Base-by-base conservation (phyloP, 1,140 invertebrate genomes). In the Dinoponera quadriceps region DNA sequence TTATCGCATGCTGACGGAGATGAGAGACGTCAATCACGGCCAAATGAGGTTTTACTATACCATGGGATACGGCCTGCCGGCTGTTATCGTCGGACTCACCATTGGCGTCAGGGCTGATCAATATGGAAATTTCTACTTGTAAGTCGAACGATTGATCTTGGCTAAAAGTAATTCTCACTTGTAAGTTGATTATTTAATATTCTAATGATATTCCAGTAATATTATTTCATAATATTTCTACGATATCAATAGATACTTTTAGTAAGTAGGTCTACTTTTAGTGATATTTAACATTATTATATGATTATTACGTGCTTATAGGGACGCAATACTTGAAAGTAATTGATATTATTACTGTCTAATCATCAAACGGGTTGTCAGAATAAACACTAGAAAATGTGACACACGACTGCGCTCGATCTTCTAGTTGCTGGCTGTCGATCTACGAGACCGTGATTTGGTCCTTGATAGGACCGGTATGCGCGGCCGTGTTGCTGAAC, bases 11-110 rank as follows among this genome's bases (percentile, higher is more conserved):
- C 94, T 99, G 55, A 98, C 98, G 0, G 98, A 99, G 94, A 97
- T 99, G 95, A 95, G 98, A 13, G 98, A 99, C 92, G 98, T 99
- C 18, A 99, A 99, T 94, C 98, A 99, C 91, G 98, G 98, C 0
- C 97, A 97, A 49, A 98, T 99, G 96, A 96, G 97, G 77, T 98
- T 99, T 92, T 99, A 99, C 92, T 98, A 98, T 90, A 97, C 98
- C n/a, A 95, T 98, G 89, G 98, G 98, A 9, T 99, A 99, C 91
- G 98, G 97, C n/a, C 95, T 98, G 60, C 98, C 98, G 3, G 98
- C 98, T 3, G 96, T 99, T 48, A 96, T 99, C 62, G 97, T 99
- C 5, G 98, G 97, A 54, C 94, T 99, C 7, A 97, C 98, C 27
- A 97, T 99, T 20, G 98, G 98, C 0, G 98, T 99, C 0, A 95